phyloP scores from a whole-genome alignment of 1,140 invertebrate genomes.

The Phymastichus coffea region DNA sequence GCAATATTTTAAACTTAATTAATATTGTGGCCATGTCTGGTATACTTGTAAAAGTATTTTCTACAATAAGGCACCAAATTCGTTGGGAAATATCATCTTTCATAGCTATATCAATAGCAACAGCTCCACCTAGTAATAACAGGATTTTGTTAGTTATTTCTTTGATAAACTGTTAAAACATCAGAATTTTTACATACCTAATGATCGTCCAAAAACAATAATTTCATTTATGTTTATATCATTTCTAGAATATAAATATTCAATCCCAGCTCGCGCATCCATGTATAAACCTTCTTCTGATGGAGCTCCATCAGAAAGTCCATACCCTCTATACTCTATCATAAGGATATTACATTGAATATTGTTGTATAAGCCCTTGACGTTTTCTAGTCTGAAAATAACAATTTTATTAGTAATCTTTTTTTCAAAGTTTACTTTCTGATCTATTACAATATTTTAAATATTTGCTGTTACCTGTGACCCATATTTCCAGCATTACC shows the following conservation, averaged over 20 bases:
- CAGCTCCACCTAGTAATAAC: slow-evolving; percentile 77
- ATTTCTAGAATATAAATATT: slow-evolving; percentile 76
- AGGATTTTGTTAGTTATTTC: background rate
- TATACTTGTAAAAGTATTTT: slow-evolving; percentile 95
- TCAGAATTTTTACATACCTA: slow-evolving; percentile 75
- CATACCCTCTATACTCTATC: slow-evolving; percentile 93
- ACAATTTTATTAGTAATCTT: too few species aligned
- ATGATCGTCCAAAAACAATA: slow-evolving; percentile 89
- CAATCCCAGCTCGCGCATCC: slow-evolving; percentile 84
- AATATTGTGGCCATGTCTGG: slow-evolving; percentile 85
- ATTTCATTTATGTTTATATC: too few species aligned
- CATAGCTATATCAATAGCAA: slow-evolving; percentile 82
- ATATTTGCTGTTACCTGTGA: slow-evolving; percentile 65
- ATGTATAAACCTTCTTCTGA: slow-evolving; percentile 83
- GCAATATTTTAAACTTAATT: slow-evolving; percentile 68
- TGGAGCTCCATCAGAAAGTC: slow-evolving; percentile 85
- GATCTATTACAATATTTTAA: background rate
- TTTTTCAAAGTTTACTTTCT: background rate
- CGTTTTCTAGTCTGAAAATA: slow-evolving; percentile 68
- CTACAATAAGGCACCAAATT: slow-evolving; percentile 84
- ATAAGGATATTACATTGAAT: slow-evolving; percentile 84
- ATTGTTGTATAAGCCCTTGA: slow-evolving; percentile 75
- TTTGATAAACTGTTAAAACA: too few species aligned
- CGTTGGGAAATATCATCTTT: slow-evolving; percentile 70
- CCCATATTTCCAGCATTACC: slow-evolving; percentile 97